These are phyloP conservation scores for Nettapus auritus DNA, from an alignment of 2,113 vertebrate species.

Conservation along the genomic window DNA sequence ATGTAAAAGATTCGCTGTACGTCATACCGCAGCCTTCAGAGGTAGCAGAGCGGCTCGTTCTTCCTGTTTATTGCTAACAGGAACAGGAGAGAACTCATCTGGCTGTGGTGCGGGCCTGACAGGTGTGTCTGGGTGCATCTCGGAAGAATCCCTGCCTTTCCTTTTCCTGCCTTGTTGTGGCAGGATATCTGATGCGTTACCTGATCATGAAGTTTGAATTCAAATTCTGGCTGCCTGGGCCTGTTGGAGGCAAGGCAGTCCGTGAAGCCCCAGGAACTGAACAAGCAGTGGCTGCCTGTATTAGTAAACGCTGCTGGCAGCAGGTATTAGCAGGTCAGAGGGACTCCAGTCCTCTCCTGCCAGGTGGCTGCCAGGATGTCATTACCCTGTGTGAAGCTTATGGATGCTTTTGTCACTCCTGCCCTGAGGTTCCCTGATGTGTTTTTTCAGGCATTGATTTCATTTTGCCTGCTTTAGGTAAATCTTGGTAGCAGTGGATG, in stretches of 20 bases:
- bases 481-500: neutral
- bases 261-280: neutral
- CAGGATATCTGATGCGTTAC: neutral
- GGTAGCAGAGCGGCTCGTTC: neutral
- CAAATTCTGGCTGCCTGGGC: neutral
- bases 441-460: neutral
- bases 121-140: neutral
- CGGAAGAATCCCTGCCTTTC: neutral
- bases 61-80: neutral
- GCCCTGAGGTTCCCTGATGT: neutral
- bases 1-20: neutral
- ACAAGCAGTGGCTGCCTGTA: neutral
- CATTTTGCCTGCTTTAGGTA: slow-evolving; percentile 15
- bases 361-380: slow-evolving; percentile 36
- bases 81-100: neutral
- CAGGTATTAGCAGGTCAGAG: slow-evolving; percentile 21
- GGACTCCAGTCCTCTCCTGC: neutral
- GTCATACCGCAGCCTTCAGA: neutral
- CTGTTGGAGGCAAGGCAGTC: neutral
- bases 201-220: neutral
- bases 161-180: neutral
- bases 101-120: neutral
- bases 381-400: neutral
- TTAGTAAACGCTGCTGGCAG: slow-evolving; percentile 38
- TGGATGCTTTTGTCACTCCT: neutral